These are phyloP conservation scores for Bolinopsis microptera DNA, from an alignment of 37 sponge, comb jelly and placozoan genomes.

Conservation along the genomic window DNA sequence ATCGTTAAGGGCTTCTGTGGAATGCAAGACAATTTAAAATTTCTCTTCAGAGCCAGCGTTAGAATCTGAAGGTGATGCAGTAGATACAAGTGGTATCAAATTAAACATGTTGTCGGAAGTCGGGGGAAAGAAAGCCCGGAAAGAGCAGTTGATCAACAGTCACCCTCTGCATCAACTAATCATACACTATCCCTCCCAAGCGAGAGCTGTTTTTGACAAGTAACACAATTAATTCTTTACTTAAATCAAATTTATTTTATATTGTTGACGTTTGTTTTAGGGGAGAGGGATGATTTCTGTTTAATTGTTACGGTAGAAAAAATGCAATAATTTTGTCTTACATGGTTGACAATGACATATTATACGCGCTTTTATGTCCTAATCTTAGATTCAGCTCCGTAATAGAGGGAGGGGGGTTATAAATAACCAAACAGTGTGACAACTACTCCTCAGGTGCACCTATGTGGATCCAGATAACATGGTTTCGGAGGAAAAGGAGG, in stretches of 20 bases:
- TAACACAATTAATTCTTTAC: too few relatives aligned
- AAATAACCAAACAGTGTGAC: too few relatives aligned
- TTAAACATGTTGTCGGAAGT: not conserved
- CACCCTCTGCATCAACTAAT: slow-evolving; percentile 32
- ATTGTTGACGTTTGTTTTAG: too few relatives aligned
- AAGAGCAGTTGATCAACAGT: not conserved
- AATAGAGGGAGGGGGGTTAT: too few relatives aligned
- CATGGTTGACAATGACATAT: too few relatives aligned
- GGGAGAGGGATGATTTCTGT: too few relatives aligned
- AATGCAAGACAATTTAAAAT: too few relatives aligned
- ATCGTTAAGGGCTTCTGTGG: too few relatives aligned
- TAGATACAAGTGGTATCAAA: not conserved
- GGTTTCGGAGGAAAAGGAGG: not conserved
- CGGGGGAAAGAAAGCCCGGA: not conserved
- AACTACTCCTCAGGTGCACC: slow-evolving; percentile 2
- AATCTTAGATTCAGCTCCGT: too few relatives aligned
- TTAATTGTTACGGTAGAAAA: not conserved
- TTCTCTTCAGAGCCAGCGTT: not conserved
- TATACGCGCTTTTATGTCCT: too few relatives aligned
- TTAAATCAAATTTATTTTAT: too few relatives aligned
- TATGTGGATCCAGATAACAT: not conserved
- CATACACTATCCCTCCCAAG: slow-evolving; percentile 50
- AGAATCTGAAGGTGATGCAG: not conserved
- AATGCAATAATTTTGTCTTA: not conserved
- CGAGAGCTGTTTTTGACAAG: slow-evolving; percentile 1